phyloP scores from a whole-genome alignment of 1,140 invertebrate genomes.

The Trinorchestia longiramus region DNA sequence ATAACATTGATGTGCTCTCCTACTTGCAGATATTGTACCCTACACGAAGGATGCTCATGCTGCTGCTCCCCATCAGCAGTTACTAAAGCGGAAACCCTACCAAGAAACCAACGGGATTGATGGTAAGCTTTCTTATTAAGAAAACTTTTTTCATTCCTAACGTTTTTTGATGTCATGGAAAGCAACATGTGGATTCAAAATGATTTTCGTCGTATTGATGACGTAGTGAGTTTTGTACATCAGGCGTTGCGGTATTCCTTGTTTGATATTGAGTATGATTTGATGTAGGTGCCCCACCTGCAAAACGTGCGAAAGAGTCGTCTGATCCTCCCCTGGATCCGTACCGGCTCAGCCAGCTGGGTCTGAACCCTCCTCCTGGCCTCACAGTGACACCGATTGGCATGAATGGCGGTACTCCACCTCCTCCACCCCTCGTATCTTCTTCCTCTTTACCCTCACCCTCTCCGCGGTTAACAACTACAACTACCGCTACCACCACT shows the following conservation, averaged over 20 bases:
- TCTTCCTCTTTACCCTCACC: slow-evolving; percentile 27
- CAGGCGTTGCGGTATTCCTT: background rate
- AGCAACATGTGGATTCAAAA: background rate
- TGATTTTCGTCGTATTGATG: background rate
- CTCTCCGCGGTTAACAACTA: background rate
- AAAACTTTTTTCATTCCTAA: background rate
- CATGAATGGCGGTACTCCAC: slow-evolving; percentile 61
- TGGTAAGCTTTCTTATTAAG: slow-evolving; percentile 73
- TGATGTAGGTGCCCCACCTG: slow-evolving; percentile 26
- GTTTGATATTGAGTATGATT: background rate
- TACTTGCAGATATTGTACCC: background rate
- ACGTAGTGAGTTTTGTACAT: background rate
- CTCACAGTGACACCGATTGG: slow-evolving; percentile 65
- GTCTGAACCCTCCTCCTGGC: slow-evolving; percentile 69
- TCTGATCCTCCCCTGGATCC: slow-evolving; percentile 67
- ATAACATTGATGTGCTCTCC: background rate
- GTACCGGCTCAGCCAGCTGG: slow-evolving; percentile 64
- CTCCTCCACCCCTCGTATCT: slow-evolving; percentile 48
- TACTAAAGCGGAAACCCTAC: slow-evolving; percentile 82
- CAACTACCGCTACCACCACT: slow-evolving; percentile 43
- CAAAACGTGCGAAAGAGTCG: slow-evolving; percentile 10
- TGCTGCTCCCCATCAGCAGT: slow-evolving; percentile 71
- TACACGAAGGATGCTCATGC: background rate
- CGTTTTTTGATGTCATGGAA: background rate
- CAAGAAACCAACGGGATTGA: slow-evolving; percentile 91